Evolutionary conservation across 2,113 vertebrate species (phyloP), one percentile per base, ranked within the genome.

Genomic region (Macquaria australasica): DNA sequence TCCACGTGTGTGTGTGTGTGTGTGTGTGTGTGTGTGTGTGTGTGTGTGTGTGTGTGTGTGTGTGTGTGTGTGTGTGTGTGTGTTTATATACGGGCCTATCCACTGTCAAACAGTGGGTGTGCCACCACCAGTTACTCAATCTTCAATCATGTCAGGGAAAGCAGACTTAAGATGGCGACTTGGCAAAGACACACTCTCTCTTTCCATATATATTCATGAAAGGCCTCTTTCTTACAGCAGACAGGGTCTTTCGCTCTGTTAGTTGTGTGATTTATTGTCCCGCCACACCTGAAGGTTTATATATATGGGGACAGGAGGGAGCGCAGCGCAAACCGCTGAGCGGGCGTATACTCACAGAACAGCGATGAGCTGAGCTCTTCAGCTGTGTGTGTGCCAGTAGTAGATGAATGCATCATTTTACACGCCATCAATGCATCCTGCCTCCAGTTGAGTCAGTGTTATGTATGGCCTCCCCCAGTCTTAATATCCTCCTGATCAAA

Each of bases 141-240:
- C 86, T 80, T 83, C 83, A 83, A 69, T 76, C 39, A 73, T 56
- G 88, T 87, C 77, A 78, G 75, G 70, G 31, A 18, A 67, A 73
- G 84, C 79, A 62, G 84, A 77, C 80, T 34, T 48, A 60, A 48
- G 79, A 77, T 69, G 64, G 43, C 16, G 34, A 84, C 64, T 59
- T 80, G 82, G 80, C 80, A 79, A 79, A 88, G 77, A 86, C 34
- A 75, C 73, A 68, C 84, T 60, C 59, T 3, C 50, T 73, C 79
- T 77, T 75, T 83, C 84, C 84, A 87, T 87, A 83, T 91, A 81
- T 92, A 90, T 93, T 93, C 85, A 93, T 91, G 88, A 91, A 92
- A 86, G 79, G 72, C 73, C 63, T 76, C 85, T 83, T 89, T 87
- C 81, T 73, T 37, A 25, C 81, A 82, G 87, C 79, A 77, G 77